Conservation (phyloP, 2,797 vertebrate species). For the Petrocephalus sullivani region DNA sequence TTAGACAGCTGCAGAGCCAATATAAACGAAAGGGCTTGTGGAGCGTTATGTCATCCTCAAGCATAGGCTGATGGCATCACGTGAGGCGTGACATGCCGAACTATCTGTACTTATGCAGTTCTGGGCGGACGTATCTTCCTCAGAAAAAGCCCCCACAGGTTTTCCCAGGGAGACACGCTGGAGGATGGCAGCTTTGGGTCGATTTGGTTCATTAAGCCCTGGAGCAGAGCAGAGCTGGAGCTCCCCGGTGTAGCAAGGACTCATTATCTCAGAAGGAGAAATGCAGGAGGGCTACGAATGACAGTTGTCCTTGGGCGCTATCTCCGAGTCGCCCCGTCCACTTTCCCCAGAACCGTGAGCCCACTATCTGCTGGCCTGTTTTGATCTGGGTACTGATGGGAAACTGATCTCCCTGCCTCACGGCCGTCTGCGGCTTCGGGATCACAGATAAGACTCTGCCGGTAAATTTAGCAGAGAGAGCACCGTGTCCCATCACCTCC, state of each 20-base stretch:
- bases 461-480: not conserved
- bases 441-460: conserved; percentile 2
- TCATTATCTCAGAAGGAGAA: conserved; percentile 31
- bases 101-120: conserved; percentile 29
- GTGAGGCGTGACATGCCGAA: conserved; percentile 37
- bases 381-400: not conserved
- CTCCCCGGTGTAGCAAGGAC: conserved; percentile 32
- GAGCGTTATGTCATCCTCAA: not conserved
- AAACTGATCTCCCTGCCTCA: not conserved
- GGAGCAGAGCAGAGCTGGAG: conserved; percentile 14
- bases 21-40: not conserved
- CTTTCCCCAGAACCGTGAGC: not conserved
- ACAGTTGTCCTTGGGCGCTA: conserved; percentile 20
- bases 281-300: conserved; percentile 20
- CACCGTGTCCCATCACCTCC: not conserved
- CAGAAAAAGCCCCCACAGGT: conserved; percentile 9
- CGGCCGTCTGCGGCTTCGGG: not conserved
- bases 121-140: not conserved
- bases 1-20: not conserved
- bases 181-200: conserved; percentile 31
- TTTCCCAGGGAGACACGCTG: conserved; percentile 36
- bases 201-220: conserved; percentile 31
- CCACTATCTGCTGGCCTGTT: not conserved
- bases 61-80: conserved; percentile 32
- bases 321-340: conserved; percentile 11